Evolutionary conservation across 2,888 invertebrate species (phyloP).

Genomic region (Anaspis maculata): DNA sequence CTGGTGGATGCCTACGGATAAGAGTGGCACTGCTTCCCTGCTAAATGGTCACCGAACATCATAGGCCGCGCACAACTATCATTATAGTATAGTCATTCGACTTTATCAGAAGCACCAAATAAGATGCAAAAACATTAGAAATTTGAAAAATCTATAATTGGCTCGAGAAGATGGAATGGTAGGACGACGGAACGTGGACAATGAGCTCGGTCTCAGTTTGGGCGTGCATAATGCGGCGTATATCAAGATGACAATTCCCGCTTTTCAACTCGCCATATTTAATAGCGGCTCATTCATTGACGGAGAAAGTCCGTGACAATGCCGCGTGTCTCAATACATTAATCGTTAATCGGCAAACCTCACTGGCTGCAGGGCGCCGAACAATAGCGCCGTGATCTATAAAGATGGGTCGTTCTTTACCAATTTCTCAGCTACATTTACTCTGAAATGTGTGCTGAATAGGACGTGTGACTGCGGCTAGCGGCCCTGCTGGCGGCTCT

Average conservation of each 20-base stretch:
- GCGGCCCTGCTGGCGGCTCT: slow-evolving; percentile 23
- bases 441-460: slow-evolving; percentile 41
- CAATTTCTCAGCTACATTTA: slow-evolving; percentile 46
- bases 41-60: no score
- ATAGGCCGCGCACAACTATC: no score
- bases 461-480: slow-evolving; percentile 26
- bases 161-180: slow-evolving; percentile 20
- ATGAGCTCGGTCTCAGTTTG: slow-evolving; percentile 20
- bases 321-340: slow-evolving; percentile 35
- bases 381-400: slow-evolving; percentile 40
- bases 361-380: slow-evolving; percentile 32
- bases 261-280: slow-evolving; percentile 37
- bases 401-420: slow-evolving; percentile 44
- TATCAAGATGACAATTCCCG: slow-evolving; percentile 38
- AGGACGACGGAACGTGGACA: slow-evolving; percentile 19
- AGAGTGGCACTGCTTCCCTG: no score
- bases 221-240: slow-evolving; percentile 38
- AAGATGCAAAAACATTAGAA: slow-evolving; percentile 6
- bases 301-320: slow-evolving; percentile 24
- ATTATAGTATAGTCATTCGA: no score
- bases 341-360: slow-evolving; percentile 40
- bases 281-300: slow-evolving; percentile 36
- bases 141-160: slow-evolving; percentile 25
- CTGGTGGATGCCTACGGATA: no score
- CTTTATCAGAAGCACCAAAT: no score